phyloP scores from a whole-genome alignment of 2,797 vertebrate species.

The Scomberomorus guttatus region DNA sequence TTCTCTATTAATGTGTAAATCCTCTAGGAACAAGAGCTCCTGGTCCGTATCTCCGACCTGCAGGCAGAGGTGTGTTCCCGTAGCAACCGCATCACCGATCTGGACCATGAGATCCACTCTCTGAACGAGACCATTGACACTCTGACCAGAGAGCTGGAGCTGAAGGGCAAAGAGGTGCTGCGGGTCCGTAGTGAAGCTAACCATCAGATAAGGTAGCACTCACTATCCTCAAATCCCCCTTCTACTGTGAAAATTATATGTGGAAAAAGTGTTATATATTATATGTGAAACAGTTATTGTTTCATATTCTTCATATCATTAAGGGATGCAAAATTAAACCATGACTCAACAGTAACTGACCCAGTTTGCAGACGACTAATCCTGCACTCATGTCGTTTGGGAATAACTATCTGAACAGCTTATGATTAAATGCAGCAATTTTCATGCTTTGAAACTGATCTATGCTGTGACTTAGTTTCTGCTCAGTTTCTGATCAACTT shows the following conservation, averaged over 20 bases:
- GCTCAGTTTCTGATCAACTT: background rate
- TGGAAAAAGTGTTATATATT: background rate
- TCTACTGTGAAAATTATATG: background rate
- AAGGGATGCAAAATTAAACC: background rate
- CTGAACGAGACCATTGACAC: conserved; percentile 95
- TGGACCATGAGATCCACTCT: conserved; percentile 95
- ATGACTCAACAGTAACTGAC: conserved; percentile 18
- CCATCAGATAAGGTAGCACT: conserved; percentile 92
- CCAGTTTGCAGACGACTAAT: conserved; percentile 21
- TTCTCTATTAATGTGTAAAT: background rate
- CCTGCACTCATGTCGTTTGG: background rate
- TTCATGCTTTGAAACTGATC: background rate
- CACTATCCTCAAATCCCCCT: no score
- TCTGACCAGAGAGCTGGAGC: conserved; percentile 95
- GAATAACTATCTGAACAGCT: conserved; percentile 19
- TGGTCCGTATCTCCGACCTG: conserved; percentile 90
- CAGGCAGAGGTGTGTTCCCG: conserved; percentile 92
- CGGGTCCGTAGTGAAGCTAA: conserved; percentile 96
- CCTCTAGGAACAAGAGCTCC: conserved; percentile 91
- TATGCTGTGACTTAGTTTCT: background rate
- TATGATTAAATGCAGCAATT: conserved; percentile 15
- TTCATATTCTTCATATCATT: background rate
- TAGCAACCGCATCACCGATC: conserved; percentile 93
- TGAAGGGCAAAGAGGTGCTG: conserved; percentile 97
- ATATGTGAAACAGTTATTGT: background rate